These are phyloP conservation scores for Porites lutea DNA, from an alignment of 64 coral and sea anemone genomes.

Conservation along the genomic window DNA sequence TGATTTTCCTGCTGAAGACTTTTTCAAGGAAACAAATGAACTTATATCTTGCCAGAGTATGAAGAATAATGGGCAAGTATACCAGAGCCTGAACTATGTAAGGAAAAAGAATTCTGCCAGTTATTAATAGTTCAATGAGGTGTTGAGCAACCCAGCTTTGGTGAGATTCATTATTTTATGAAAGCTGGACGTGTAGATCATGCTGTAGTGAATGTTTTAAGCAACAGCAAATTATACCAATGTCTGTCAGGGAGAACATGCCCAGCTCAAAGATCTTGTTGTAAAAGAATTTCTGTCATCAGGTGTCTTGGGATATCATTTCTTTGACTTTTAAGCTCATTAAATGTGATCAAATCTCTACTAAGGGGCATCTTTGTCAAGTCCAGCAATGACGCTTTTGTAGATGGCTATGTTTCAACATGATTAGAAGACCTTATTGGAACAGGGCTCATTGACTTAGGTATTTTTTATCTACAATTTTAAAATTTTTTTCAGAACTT, in stretches of 20 bases:
- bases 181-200: constrained; percentile 56
- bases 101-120: constrained; percentile 52
- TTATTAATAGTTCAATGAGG: constrained; percentile 50
- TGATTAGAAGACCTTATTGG: not conserved
- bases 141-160: constrained; percentile 33
- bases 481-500: no score
- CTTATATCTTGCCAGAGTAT: constrained; percentile 50
- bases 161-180: constrained; percentile 53
- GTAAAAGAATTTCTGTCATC: constrained; percentile 53
- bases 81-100: constrained; percentile 58
- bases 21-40: constrained; percentile 39
- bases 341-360: not conserved
- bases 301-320: not conserved
- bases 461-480: no score
- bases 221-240: constrained; percentile 24
- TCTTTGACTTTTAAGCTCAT: constrained; percentile 1
- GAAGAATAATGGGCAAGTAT: constrained; percentile 60
- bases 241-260: constrained; percentile 52
- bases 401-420: not conserved
- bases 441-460: no score
- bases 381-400: not conserved
- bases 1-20: constrained; percentile 60
- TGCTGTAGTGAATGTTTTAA: constrained; percentile 64
- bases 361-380: not conserved
- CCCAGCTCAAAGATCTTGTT: constrained; percentile 53